Conservation (phyloP, 1,140 invertebrate genomes). For the Mizuhopecten yessoensis region DNA sequence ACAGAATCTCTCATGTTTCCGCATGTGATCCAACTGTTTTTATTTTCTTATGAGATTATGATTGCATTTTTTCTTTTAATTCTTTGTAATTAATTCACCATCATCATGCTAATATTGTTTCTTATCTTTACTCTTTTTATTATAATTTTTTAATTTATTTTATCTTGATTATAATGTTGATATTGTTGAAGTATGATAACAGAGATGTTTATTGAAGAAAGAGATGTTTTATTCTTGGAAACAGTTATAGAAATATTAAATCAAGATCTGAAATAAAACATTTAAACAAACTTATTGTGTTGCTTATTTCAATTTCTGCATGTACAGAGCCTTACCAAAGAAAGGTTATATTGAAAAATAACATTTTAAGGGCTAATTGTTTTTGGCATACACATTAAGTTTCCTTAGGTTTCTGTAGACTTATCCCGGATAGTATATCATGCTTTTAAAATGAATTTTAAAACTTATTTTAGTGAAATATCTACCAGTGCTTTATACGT, state of each 20-base stretch:
- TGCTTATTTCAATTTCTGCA: conserved; percentile 1
- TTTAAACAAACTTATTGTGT: not conserved
- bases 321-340: not conserved
- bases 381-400: too few species aligned
- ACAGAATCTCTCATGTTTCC: conserved; percentile 36
- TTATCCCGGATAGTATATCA: too few species aligned
- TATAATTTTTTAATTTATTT: conserved; percentile 35
- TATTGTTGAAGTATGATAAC: not conserved
- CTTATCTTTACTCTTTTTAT: conserved; percentile 43
- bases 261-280: conserved; percentile 28
- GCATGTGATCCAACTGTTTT: conserved; percentile 42
- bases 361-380: too few species aligned
- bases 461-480: too few species aligned
- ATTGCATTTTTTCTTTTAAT: not conserved
- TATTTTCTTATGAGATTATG: not conserved
- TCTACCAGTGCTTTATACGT: too few species aligned
- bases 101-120: conserved; percentile 16
- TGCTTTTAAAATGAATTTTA: too few species aligned
- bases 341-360: too few species aligned
- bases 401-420: too few species aligned
- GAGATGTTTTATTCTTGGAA: conserved; percentile 10
- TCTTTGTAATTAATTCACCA: conserved; percentile 42
- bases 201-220: not conserved
- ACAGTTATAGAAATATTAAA: not conserved
- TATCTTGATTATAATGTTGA: conserved; percentile 8